Evolutionary conservation across 2,888 invertebrate genomes (phyloP).

Genomic region (Standfussiana lucernea): DNA sequence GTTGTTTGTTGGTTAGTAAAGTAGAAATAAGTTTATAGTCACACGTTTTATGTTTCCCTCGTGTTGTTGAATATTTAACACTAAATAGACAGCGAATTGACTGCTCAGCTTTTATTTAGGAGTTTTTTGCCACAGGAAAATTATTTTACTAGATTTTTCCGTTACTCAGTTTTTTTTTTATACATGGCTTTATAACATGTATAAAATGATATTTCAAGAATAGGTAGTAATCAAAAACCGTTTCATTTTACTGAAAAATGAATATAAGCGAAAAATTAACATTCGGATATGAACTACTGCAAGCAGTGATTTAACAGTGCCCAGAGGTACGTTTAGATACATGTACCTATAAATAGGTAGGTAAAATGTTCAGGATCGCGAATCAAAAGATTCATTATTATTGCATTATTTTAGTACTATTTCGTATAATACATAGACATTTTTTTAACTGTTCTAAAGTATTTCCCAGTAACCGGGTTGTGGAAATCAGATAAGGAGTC

Average conservation of each 20-base stretch:
- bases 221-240: neutral
- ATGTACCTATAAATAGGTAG: neutral
- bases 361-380: neutral
- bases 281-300: neutral
- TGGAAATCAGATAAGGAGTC: neutral
- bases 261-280: neutral
- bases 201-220: neutral
- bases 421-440: neutral
- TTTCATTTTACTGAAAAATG: neutral
- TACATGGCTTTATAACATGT: neutral
- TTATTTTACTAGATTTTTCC: neutral
- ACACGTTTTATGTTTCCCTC: constrained; percentile 17
- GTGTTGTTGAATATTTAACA: constrained; percentile 24
- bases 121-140: neutral
- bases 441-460: neutral
- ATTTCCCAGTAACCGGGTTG: neutral
- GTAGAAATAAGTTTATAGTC: constrained; percentile 22
- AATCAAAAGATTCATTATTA: too few relatives aligned
- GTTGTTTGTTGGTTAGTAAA: constrained; percentile 23
- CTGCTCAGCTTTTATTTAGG: constrained; percentile 24
- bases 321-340: neutral
- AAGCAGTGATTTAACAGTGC: neutral
- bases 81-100: constrained; percentile 24
- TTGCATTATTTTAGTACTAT: neutral
- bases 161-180: neutral